These are phyloP conservation scores for Anneissia japonica DNA, from an alignment of 35 echinoderm and acorn worm genomes.

Conservation along the genomic window DNA sequence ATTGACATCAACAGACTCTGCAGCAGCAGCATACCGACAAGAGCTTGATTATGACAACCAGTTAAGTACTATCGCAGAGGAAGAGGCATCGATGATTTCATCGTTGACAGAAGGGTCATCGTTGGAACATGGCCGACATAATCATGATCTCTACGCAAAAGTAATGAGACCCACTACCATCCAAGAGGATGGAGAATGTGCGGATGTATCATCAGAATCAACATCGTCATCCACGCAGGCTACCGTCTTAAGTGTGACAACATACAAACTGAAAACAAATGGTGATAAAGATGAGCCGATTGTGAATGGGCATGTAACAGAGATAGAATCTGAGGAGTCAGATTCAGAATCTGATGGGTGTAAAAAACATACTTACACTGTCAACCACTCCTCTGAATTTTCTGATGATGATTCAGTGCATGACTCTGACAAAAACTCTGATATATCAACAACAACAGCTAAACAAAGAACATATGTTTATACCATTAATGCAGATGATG, in stretches of 20 bases:
- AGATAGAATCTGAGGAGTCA: background rate
- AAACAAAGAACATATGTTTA: background rate
- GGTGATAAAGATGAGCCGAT: background rate
- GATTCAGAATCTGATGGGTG: background rate
- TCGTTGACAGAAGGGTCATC: background rate
- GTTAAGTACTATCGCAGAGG: background rate
- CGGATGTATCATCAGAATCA: background rate
- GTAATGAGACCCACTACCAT: background rate
- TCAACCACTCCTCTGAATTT: background rate
- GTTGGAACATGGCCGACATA: background rate
- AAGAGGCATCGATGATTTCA: background rate
- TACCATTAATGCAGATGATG: background rate
- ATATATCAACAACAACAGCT: background rate
- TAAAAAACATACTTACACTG: background rate
- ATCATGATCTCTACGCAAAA: background rate
- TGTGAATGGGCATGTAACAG: background rate
- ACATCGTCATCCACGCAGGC: background rate
- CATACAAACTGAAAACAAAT: background rate
- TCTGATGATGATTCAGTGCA: background rate
- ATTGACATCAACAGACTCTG: background rate
- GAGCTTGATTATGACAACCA: background rate
- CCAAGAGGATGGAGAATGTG: background rate
- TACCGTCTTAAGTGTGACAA: background rate
- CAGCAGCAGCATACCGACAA: background rate
- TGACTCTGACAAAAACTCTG: background rate